Conservation (phyloP, 2,113 vertebrate species). For the Mola mola region DNA sequence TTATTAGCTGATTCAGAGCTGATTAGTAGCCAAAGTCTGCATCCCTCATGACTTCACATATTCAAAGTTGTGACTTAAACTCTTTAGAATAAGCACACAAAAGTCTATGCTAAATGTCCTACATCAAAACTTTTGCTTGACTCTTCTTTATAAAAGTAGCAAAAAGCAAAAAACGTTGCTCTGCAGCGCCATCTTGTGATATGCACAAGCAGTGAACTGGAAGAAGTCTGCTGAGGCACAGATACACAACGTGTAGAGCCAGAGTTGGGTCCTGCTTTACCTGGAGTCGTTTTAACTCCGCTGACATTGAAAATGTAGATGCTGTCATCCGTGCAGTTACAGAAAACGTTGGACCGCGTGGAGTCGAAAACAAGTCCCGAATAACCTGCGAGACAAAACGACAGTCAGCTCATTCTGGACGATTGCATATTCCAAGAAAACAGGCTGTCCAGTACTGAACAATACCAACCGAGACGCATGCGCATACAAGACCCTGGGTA, state of each 20-base stretch:
- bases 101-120: background rate
- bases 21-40: background rate
- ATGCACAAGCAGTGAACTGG: background rate
- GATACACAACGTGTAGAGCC: background rate
- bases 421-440: background rate
- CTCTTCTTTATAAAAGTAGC: no score
- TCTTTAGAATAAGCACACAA: no score
- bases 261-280: conserved; percentile 71
- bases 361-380: conserved; percentile 94
- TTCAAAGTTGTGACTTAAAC: background rate
- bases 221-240: background rate
- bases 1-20: background rate
- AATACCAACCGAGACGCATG: conserved; percentile 86
- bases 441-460: accelerated
- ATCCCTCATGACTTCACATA: background rate
- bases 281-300: conserved; percentile 87
- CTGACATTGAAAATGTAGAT: conserved; percentile 95
- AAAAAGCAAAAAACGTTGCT: background rate
- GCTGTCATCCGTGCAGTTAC: conserved; percentile 95
- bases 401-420: background rate
- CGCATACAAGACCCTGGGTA: conserved; percentile 93
- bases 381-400: conserved; percentile 83
- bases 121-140: background rate
- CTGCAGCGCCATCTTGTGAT: conserved; percentile 67
- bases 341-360: conserved; percentile 87